Evolutionary conservation across 2,888 invertebrate species (phyloP), one percentile per base, ranked within the genome.

Genomic region (Tridacna gigas): DNA sequence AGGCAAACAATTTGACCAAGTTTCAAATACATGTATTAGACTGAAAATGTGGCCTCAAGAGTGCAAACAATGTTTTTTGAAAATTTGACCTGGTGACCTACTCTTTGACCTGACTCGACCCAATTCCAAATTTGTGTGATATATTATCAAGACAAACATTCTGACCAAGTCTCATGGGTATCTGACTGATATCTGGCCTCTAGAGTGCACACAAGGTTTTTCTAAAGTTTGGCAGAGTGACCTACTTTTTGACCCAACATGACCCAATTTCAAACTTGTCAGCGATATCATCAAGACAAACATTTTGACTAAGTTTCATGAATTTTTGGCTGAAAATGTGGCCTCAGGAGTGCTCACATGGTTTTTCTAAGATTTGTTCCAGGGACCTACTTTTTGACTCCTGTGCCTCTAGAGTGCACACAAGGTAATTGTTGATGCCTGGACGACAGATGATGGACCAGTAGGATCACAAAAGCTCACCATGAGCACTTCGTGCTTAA

Each of bases 161-260:
- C 51, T 51, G 51, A 51, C 51, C 11, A 11, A 51, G 15, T 51
- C 15, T 51, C 51, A 51, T 13, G 15, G 12, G 11, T 11, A 11
- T 51, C 12, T 13, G 15, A 15, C 51, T 13, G 15, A 51, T 13
- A 51, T 51, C 12, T 15, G 51, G 51, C 51, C 51, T 51, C 51
- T 51, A 15, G 51, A 51, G 51, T 51, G 51, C 15, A 13, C 11
- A 51, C 51, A 51, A 51, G 51, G 15, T 51, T 51, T 51, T 51
- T 15, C 51, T 51, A 13, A 11, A 51, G 15, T 51, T 51, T 51
- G 51, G 15, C 51, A 11, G 11, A 51, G 51, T 51, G 51, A 51
- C 51, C 51, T 51, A 51, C 51, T 51, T 51, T 51, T 51, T 51
- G 51, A 51, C 51, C 51, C 51, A 51, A 51, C 51, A 51, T 51